These are phyloP conservation scores for Telmatochromis sp. DNA, from an alignment of 2,113 vertebrate genomes.

Conservation along the genomic window DNA sequence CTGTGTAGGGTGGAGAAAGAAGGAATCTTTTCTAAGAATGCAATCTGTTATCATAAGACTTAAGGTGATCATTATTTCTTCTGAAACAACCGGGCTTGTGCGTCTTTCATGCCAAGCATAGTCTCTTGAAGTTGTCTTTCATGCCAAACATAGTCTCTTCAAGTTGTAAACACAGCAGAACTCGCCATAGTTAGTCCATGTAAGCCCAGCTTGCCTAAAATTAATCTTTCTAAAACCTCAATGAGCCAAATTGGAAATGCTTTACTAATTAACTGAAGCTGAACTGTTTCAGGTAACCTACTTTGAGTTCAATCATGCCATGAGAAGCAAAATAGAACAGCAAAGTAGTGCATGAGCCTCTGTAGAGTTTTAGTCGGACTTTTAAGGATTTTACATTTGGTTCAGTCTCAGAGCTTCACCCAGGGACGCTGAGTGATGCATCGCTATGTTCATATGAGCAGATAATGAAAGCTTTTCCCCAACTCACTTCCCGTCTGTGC, in stretches of 20 bases:
- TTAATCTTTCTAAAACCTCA: neutral
- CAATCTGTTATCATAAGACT: neutral
- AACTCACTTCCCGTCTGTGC: neutral
- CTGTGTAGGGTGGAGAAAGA: neutral
- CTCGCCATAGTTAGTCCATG: neutral
- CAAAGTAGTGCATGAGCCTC: neutral
- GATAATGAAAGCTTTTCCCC: neutral
- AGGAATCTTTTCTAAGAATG: neutral
- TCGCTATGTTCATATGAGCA: neutral
- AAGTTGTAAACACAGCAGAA: neutral
- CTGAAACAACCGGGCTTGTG: neutral
- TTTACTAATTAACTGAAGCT: neutral
- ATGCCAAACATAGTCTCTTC: neutral
- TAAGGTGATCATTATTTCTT: neutral
- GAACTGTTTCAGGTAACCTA: neutral
- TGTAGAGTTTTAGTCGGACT: rapidly evolving
- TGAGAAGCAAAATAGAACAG: neutral
- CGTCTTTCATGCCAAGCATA: neutral
- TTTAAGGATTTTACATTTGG: neutral
- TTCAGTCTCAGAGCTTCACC: neutral
- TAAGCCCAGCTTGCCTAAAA: neutral
- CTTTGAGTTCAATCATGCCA: neutral
- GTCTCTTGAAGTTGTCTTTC: neutral
- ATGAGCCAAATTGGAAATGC: neutral
- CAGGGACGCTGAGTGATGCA: neutral